A percentile compares a stretch with the other conserved stretches of the same genome.
Evolutionary conservation across 2,797 vertebrate species (phyloP).

Genomic region (Arrhamphus sclerolepis): DNA sequence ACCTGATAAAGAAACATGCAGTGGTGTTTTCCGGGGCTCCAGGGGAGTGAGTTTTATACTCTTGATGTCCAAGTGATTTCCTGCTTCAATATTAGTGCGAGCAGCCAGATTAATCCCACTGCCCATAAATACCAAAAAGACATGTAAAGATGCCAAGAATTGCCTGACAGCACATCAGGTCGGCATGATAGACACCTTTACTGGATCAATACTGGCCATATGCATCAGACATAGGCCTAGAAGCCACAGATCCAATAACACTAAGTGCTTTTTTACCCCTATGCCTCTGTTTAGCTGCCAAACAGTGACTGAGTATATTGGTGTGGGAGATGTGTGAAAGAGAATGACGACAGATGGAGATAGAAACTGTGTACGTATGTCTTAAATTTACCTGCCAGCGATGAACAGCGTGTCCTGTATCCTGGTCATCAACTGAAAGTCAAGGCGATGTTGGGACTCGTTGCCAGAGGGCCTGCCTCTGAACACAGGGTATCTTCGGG

Average conservation of each 20-base stretch:
- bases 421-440: constrained; percentile 99
- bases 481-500: constrained; percentile 97
- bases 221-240: constrained; percentile 63
- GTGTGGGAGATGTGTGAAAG: constrained; percentile 49
- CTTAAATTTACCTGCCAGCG: constrained; percentile 92
- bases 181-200: constrained; percentile 61
- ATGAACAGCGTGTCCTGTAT: constrained; percentile 99
- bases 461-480: constrained; percentile 98
- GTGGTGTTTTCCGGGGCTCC: constrained; percentile 38
- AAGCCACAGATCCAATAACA: constrained; percentile 75
- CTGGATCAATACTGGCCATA: constrained; percentile 68
- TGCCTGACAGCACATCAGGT: constrained; percentile 58
- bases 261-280: constrained; percentile 68
- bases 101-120: constrained; percentile 55
- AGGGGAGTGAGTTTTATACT: constrained; percentile 47
- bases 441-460: constrained; percentile 97
- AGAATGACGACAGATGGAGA: constrained; percentile 55
- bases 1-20: constrained; percentile 44
- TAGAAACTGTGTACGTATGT: constrained; percentile 81
- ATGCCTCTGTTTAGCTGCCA: constrained; percentile 88
- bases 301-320: constrained; percentile 79
- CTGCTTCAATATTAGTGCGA: constrained; percentile 58
- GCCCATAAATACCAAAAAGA: constrained; percentile 67
- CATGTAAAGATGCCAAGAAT: constrained; percentile 73
- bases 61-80: constrained; percentile 64